Conservation (phyloP, 2,797 vertebrate species). For the Protonibea diacanthus region DNA sequence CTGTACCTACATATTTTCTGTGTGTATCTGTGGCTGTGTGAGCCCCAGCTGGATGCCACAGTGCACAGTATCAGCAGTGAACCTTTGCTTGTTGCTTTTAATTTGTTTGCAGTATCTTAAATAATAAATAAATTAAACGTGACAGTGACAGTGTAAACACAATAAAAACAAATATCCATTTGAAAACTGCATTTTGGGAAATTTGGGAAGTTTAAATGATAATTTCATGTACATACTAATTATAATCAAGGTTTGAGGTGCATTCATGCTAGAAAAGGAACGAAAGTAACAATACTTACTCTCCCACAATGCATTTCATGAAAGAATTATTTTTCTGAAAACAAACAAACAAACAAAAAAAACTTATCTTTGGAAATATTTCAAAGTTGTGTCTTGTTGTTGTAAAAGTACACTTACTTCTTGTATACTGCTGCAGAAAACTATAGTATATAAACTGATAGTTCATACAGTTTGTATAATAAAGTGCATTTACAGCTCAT, state of each 20-base stretch:
- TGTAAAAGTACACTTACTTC: not conserved
- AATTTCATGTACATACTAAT: not conserved
- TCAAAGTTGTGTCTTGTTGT: not conserved
- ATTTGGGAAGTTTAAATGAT: not conserved
- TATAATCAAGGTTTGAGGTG: not conserved
- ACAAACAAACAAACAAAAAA: not conserved
- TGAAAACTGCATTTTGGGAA: not conserved
- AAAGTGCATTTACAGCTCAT: not conserved
- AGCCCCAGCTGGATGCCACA: constrained; percentile 9
- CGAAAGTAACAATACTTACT: not conserved
- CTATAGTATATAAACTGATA: no score
- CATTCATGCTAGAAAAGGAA: not conserved
- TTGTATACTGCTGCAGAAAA: not conserved
- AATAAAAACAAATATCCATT: no score
- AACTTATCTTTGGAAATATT: not conserved
- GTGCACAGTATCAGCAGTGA: not conserved
- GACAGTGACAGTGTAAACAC: no score
- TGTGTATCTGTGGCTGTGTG: constrained; percentile 6
- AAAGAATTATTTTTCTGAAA: not conserved
- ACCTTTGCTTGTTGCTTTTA: not conserved
- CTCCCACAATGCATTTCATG: not conserved
- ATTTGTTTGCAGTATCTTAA: not conserved
- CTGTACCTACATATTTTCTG: constrained; percentile 31
- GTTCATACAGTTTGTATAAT: not conserved
- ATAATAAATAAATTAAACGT: no score